These are phyloP conservation scores for Triops cancriformis DNA, from an alignment of 1,140 invertebrate genomes.

Conservation along the genomic window DNA sequence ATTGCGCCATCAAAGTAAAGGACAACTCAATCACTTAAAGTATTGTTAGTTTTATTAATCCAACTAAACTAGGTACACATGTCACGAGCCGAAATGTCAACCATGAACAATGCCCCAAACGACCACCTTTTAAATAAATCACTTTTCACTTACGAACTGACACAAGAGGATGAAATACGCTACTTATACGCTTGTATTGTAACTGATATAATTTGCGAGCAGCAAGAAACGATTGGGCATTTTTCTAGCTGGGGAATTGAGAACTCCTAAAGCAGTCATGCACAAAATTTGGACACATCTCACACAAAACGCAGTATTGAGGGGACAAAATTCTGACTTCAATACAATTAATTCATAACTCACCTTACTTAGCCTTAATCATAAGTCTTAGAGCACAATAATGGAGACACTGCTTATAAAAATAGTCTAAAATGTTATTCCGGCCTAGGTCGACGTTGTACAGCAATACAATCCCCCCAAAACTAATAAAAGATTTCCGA, in stretches of 20 bases:
- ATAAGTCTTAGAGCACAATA: constrained; percentile 6
- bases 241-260: not conserved
- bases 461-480: not conserved
- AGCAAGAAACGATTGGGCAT: not conserved
- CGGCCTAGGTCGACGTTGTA: not conserved
- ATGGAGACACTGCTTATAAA: not conserved
- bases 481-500: not conserved
- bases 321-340: not conserved
- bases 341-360: not conserved
- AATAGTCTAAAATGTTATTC: constrained; percentile 6
- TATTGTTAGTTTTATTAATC: no score
- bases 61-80: not conserved
- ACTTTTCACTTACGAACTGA: not conserved
- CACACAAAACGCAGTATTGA: not conserved
- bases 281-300: not conserved
- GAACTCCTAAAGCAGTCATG: not conserved
- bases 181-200: not conserved
- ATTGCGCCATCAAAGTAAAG: not conserved
- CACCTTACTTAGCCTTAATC: constrained; percentile 3
- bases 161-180: not conserved
- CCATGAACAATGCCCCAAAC: not conserved
- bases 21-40: no score
- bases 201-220: not conserved
- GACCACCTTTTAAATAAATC: not conserved
- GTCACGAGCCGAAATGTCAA: not conserved